Conservation (phyloP, 2,113 vertebrate genomes). For the Pogona vitticeps region DNA sequence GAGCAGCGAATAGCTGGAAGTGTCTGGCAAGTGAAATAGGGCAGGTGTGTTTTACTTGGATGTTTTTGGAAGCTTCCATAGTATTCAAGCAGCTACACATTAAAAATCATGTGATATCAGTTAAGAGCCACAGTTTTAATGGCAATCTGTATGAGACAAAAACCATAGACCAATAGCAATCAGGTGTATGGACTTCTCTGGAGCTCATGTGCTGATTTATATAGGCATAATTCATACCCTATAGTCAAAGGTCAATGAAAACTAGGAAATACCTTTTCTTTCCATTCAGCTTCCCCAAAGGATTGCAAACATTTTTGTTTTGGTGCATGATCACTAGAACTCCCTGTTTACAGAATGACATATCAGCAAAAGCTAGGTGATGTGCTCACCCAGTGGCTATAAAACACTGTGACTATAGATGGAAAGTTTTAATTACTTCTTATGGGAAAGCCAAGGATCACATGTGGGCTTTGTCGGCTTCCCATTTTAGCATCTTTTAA, state of each 20-base stretch:
- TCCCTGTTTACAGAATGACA: constrained; percentile 40
- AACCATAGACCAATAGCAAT: neutral
- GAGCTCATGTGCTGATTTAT: constrained; percentile 36
- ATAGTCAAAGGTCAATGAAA: constrained; percentile 35
- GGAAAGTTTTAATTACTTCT: neutral
- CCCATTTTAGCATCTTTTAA: constrained; percentile 35
- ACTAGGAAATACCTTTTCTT: constrained; percentile 45
- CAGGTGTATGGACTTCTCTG: constrained; percentile 9
- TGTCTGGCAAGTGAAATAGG: neutral
- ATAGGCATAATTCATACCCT: constrained; percentile 22
- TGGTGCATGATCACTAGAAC: neutral
- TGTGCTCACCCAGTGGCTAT: constrained; percentile 30
- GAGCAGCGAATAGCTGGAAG: neutral
- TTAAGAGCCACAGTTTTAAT: neutral
- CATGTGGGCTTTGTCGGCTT: constrained; percentile 13
- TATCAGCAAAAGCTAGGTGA: constrained; percentile 34
- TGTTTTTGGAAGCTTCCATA: neutral
- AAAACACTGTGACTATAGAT: constrained; percentile 31
- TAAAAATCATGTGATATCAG: neutral
- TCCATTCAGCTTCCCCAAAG: constrained; percentile 37
- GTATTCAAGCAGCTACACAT: neutral
- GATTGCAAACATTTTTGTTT: constrained; percentile 46
- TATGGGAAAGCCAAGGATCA: constrained; percentile 21
- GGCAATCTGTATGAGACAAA: neutral
- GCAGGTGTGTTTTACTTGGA: constrained; percentile 7